phyloP scores from a whole-genome alignment of 2,888 invertebrate species.

The Cheilosia scutellata region DNA sequence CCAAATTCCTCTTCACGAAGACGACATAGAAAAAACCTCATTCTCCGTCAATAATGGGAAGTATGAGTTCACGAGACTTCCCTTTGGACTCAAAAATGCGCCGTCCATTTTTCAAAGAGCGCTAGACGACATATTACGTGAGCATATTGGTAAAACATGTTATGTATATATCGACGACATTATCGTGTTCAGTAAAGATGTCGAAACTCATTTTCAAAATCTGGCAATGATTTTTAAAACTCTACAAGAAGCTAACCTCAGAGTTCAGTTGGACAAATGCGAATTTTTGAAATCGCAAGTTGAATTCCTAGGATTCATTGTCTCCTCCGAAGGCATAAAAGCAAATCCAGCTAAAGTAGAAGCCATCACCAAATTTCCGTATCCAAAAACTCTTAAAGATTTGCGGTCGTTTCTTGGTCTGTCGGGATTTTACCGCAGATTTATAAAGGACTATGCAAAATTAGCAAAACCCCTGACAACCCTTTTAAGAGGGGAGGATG shows the following conservation, averaged over 20 bases:
- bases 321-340: background rate
- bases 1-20: constrained; percentile 46
- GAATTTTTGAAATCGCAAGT: constrained; percentile 21
- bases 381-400: constrained; percentile 14
- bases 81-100: constrained; percentile 40
- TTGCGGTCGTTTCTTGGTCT: constrained; percentile 26
- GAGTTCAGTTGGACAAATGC: constrained; percentile 23
- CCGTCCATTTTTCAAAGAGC: constrained; percentile 50
- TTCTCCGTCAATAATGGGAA: constrained; percentile 54
- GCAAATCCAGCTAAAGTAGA: background rate
- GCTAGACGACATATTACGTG: constrained; percentile 30
- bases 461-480: constrained; percentile 43
- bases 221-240: constrained; percentile 31
- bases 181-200: constrained; percentile 20
- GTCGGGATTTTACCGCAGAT: constrained; percentile 33
- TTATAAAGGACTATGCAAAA: constrained; percentile 26
- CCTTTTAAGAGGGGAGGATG: constrained; percentile 35
- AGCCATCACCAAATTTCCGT: constrained; percentile 1
- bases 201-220: constrained; percentile 27
- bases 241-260: constrained; percentile 30
- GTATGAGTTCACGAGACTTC: constrained; percentile 7
- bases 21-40: constrained; percentile 41
- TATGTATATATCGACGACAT: constrained; percentile 36
- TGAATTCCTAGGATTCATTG: constrained; percentile 40
- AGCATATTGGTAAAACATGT: constrained; percentile 22